These are phyloP conservation scores for Henricia sp. DNA, from an alignment of 53 echinoderm and acorn worm genomes.

Conservation along the genomic window DNA sequence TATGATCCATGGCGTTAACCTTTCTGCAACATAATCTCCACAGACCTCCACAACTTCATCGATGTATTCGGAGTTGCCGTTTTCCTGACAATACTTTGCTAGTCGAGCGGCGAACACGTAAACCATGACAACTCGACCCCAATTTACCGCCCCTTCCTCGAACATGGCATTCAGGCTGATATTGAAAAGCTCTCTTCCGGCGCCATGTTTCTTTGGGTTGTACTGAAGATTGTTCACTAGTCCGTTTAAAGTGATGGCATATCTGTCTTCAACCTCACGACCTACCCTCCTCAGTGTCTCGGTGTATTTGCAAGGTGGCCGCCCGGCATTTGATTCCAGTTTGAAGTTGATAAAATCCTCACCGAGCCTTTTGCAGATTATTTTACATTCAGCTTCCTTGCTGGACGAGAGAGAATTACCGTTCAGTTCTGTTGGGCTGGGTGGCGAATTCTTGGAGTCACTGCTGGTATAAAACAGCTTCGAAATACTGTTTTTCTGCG, in stretches of 20 bases:
- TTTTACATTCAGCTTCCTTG: slow-evolving; percentile 58
- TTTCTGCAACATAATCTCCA: slow-evolving; percentile 83
- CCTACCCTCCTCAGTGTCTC: slow-evolving; percentile 96
- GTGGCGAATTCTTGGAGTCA: slow-evolving; percentile 66
- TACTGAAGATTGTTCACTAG: slow-evolving; percentile 89
- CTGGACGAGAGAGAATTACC: slow-evolving; percentile 44
- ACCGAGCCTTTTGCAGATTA: slow-evolving; percentile 75
- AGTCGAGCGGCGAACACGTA: slow-evolving; percentile 97
- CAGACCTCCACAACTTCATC: slow-evolving; percentile 76
- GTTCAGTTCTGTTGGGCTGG: slow-evolving; percentile 76
- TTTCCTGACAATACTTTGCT: slow-evolving; percentile 89
- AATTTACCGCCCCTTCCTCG: slow-evolving; percentile 95
- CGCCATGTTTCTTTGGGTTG: slow-evolving; percentile 88
- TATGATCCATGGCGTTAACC: slow-evolving; percentile 85
- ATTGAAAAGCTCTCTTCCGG: slow-evolving; percentile 77
- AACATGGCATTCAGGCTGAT: slow-evolving; percentile 98
- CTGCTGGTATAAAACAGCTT: slow-evolving; percentile 71
- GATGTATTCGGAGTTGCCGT: slow-evolving; percentile 78
- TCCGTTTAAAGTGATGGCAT: slow-evolving; percentile 91
- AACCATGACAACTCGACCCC: slow-evolving; percentile 97
- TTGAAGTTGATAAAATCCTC: slow-evolving; percentile 84
- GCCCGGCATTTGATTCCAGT: slow-evolving; percentile 51
- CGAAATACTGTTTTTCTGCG: slow-evolving; percentile 68
- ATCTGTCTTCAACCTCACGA: slow-evolving; percentile 92
- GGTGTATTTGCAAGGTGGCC: slow-evolving; percentile 69